A percentile compares a stretch with the other conserved stretches of the same genome.
These are phyloP conservation scores for Buceros bicornis DNA, from an alignment of 2,797 vertebrate genomes.

Conservation along the genomic window DNA sequence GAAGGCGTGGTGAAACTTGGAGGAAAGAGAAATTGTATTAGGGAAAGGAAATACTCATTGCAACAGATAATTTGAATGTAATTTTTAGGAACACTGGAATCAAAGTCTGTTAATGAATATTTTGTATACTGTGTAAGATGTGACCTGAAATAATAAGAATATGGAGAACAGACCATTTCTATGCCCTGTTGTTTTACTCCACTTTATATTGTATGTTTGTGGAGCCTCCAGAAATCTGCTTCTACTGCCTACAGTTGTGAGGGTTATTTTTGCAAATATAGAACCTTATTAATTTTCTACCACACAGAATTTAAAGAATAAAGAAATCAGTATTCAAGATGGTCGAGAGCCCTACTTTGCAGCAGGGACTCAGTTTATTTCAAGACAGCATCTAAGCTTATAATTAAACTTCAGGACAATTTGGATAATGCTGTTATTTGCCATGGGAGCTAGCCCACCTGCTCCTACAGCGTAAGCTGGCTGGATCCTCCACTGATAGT, in stretches of 20 bases:
- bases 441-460: background rate
- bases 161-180: background rate
- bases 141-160: background rate
- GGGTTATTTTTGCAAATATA: background rate
- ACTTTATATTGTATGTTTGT: background rate
- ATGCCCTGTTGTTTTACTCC: background rate
- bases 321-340: background rate
- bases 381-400: background rate
- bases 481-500: background rate
- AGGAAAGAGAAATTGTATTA: slow-evolving; percentile 18
- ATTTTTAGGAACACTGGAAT: background rate
- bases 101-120: background rate
- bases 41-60: slow-evolving; percentile 23
- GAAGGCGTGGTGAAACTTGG: slow-evolving; percentile 39
- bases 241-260: rapidly evolving
- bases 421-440: background rate
- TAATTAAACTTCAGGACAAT: background rate
- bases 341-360: background rate
- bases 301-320: background rate
- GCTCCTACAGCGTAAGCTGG: background rate
- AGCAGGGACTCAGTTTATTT: background rate
- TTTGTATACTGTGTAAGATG: background rate
- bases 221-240: background rate
- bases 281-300: background rate
- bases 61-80: slow-evolving; percentile 6